Base-by-base conservation (phyloP, 2,888 invertebrate genomes). In the Globia sparganii region DNA sequence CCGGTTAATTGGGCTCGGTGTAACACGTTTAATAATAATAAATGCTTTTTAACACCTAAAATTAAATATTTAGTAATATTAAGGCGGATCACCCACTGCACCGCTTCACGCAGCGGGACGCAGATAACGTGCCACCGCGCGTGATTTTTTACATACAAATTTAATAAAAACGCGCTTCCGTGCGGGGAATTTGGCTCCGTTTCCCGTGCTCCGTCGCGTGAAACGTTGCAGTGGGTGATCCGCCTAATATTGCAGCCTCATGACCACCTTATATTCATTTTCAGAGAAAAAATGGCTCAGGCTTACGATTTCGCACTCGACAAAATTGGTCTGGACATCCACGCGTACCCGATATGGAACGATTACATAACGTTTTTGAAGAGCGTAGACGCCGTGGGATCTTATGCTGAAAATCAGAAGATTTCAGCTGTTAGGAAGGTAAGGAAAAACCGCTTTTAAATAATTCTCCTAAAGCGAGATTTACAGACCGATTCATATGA, bases 281-380 rank as follows among this genome's bases (percentile, higher is more conserved):
- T 21, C 70, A 99, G 99, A 92, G 99, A 99, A 94, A 99, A 99
- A 97, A 99, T 99, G 98, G 99, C 99, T 0, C 99, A 99, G 94
- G 99, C 99, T 0, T 99, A 99, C 94, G 99, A 99, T 95, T 99
- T 99, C 95, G 99, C 99, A 0, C 95, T 99, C 85, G 99, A 99
- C 85, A 99, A 99, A 96, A 99, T 99, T 86, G 99, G 99, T 0
- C 98, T 99, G 98, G 99, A 99, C 92, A 98, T 99, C 88, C 99
- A 99, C 95, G 99, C 99, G 0, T 99, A 99, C 93, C 98, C 98
- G 15, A 99, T 99, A 81, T 99, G 99, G 99, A 98, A 98, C 91
- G 99, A 99, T 92, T 99, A 99, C 91, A 99, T 99, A 0, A 98
- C 98, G 65, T 99, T 99, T 94, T 96, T 99, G 78, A 99, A 99